Conservation (phyloP, 2,888 invertebrate species). For the Laspeyria flexula region DNA sequence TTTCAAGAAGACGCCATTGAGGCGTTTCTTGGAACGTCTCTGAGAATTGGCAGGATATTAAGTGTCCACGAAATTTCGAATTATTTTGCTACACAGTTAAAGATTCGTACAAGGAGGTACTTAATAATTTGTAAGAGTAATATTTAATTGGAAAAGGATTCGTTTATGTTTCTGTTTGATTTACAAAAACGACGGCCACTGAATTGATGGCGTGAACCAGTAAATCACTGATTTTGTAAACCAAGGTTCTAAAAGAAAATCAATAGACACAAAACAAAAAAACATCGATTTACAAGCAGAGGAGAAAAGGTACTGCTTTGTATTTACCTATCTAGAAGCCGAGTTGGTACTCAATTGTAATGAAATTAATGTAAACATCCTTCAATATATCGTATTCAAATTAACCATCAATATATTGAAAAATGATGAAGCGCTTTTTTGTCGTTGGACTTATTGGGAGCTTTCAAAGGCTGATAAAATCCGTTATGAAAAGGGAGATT, state of each 20-base stretch:
- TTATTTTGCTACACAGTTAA: background rate
- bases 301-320: too few relatives aligned
- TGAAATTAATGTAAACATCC: background rate
- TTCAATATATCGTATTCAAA: background rate
- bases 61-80: background rate
- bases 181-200: too few relatives aligned
- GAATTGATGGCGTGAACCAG: too few relatives aligned
- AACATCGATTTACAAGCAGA: too few relatives aligned
- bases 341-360: too few relatives aligned
- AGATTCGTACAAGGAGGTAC: background rate
- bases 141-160: background rate
- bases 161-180: background rate
- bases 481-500: conserved; percentile 55
- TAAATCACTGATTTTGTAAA: too few relatives aligned
- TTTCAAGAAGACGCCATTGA: background rate
- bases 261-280: too few relatives aligned
- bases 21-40: conserved; percentile 6
- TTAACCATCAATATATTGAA: conserved; percentile 23
- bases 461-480: conserved; percentile 45
- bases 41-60: background rate
- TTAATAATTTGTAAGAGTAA: background rate
- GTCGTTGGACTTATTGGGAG: conserved; percentile 15
- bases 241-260: too few relatives aligned
- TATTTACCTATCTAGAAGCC: too few relatives aligned
- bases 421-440: conserved; percentile 30